Conservation (phyloP, 1,140 invertebrate genomes). For the Ephestia elutella region DNA sequence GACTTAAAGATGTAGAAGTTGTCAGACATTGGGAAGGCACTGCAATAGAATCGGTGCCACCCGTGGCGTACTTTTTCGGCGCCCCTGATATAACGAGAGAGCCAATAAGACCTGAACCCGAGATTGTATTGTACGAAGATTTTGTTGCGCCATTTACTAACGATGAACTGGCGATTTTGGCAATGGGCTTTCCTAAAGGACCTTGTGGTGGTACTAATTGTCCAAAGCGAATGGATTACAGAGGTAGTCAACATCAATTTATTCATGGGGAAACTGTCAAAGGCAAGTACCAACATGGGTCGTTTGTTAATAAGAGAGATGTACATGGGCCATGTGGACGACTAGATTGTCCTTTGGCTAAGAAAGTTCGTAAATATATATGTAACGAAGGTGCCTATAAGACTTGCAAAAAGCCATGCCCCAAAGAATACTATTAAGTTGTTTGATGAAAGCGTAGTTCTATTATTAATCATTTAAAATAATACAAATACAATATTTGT, state of each 20-base stretch:
- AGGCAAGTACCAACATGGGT: conserved; percentile 59
- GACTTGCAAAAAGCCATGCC: conserved; percentile 58
- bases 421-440: conserved; percentile 51
- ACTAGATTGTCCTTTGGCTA: conserved; percentile 63
- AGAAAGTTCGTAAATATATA: conserved; percentile 54
- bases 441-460: background rate
- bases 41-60: conserved; percentile 52
- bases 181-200: conserved; percentile 68
- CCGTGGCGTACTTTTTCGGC: conserved; percentile 58
- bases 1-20: conserved; percentile 61
- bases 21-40: conserved; percentile 65
- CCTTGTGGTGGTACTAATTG: conserved; percentile 67
- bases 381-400: conserved; percentile 59
- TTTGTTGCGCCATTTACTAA: conserved; percentile 56
- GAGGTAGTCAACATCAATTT: conserved; percentile 62
- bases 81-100: conserved; percentile 59
- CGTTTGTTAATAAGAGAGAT: conserved; percentile 63
- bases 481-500: too few species aligned
- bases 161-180: conserved; percentile 56
- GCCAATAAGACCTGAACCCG: conserved; percentile 48
- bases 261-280: conserved; percentile 54
- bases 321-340: conserved; percentile 63
- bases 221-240: conserved; percentile 61
- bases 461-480: background rate
- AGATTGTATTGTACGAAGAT: conserved; percentile 49